Percentiles rank a stretch among this genome's conserved stretches.
Conservation (phyloP, 2,888 invertebrate genomes). For the Crioceris asparagi region DNA sequence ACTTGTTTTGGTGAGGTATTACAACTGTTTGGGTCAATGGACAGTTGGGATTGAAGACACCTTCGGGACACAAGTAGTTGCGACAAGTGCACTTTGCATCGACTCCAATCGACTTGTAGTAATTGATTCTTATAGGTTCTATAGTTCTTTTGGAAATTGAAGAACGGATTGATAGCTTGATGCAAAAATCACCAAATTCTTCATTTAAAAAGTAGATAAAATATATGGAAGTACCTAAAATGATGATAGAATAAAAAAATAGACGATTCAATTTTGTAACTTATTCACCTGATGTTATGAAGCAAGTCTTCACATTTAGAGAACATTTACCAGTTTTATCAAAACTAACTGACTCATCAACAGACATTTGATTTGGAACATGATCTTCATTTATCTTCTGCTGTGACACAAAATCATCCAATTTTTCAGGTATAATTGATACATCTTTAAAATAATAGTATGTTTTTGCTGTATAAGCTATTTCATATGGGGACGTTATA, state of each 20-base stretch:
- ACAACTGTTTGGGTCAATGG: slow-evolving; percentile 22
- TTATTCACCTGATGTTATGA: slow-evolving; percentile 14
- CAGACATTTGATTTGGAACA: slow-evolving; percentile 15
- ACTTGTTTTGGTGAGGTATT: slow-evolving; percentile 27
- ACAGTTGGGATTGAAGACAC: slow-evolving; percentile 21
- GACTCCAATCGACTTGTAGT: slow-evolving; percentile 11
- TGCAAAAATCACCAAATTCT: slow-evolving; percentile 26
- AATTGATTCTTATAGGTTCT: neutral
- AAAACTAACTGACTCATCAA: slow-evolving; percentile 7
- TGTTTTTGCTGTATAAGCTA: slow-evolving; percentile 14
- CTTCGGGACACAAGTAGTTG: too few relatives aligned
- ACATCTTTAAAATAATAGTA: slow-evolving; percentile 13
- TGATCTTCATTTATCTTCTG: slow-evolving; percentile 2
- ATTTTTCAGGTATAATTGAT: slow-evolving; percentile 7
- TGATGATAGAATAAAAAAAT: too few relatives aligned
- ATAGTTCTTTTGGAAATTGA: slow-evolving; percentile 3
- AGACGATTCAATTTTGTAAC: too few relatives aligned
- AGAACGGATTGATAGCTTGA: slow-evolving; percentile 20
- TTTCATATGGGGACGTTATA: slow-evolving; percentile 17
- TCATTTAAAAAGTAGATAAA: slow-evolving; percentile 24
- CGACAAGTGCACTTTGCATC: slow-evolving; percentile 19
- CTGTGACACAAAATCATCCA: slow-evolving; percentile 14
- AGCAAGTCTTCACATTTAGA: slow-evolving; percentile 12
- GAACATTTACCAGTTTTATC: slow-evolving; percentile 8
- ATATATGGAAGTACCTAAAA: too few relatives aligned